These are phyloP conservation scores for Bostrychus sinensis DNA, from an alignment of 2,113 vertebrate genomes.

Conservation along the genomic window DNA sequence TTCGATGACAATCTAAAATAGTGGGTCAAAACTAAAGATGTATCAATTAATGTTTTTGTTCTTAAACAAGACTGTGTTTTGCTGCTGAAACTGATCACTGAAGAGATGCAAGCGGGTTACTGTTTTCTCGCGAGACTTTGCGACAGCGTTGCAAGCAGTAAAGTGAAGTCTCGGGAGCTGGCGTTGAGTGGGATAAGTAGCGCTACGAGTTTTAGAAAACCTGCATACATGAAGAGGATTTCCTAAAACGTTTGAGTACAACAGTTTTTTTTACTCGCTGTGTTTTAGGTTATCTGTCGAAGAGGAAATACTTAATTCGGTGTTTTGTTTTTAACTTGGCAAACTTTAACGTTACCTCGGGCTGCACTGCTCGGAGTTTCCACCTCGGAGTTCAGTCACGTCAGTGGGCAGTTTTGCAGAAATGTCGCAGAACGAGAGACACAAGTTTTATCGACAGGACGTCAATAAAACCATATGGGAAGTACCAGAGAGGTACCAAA, in stretches of 20 bases:
- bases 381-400: conserved; percentile 58
- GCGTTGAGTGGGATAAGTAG: conserved; percentile 32
- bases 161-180: conserved; percentile 49
- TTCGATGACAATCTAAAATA: too few relatives aligned
- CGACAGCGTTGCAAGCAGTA: conserved; percentile 10
- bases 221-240: conserved; percentile 13
- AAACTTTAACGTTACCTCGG: conserved; percentile 52
- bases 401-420: conserved; percentile 74
- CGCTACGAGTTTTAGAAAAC: conserved; percentile 25
- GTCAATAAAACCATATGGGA: conserved; percentile 98
- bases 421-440: conserved; percentile 89
- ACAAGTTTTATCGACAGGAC: conserved; percentile 92
- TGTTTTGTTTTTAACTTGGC: conserved; percentile 10
- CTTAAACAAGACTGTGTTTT: too few relatives aligned
- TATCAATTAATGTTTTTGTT: too few relatives aligned
- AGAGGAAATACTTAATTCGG: neutral
- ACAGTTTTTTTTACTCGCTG: neutral
- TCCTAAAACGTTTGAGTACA: conserved; percentile 23
- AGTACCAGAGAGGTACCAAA: conserved; percentile 92
- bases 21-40: too few relatives aligned
- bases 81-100: too few relatives aligned
- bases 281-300: neutral
- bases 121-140: conserved; percentile 55
- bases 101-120: neutral
- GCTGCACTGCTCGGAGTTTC: conserved; percentile 35